Evolutionary conservation across 2,113 vertebrate species (phyloP).

Genomic region (Phainopepla nitens): DNA sequence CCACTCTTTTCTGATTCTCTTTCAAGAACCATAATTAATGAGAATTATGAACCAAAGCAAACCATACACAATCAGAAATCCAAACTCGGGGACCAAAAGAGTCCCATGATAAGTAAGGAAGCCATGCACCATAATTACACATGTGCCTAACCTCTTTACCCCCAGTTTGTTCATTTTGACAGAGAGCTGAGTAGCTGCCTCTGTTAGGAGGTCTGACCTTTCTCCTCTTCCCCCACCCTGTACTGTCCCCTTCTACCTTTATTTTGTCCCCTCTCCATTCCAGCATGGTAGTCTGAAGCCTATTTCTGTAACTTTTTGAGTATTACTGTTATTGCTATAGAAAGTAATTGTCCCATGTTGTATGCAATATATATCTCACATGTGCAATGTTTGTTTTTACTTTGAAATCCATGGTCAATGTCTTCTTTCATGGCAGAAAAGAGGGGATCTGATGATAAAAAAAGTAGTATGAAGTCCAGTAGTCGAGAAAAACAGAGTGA

Average conservation of each 20-base stretch:
- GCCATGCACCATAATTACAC: neutral
- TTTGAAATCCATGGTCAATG: slow-evolving; percentile 76
- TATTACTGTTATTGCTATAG: neutral
- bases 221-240: neutral
- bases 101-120: slow-evolving; percentile 14
- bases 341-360: slow-evolving; percentile 1
- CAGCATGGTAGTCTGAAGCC: slow-evolving; percentile 2
- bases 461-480: slow-evolving; percentile 87
- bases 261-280: neutral
- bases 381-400: slow-evolving; percentile 68
- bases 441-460: slow-evolving; percentile 91
- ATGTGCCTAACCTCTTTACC: neutral
- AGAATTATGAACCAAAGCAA: neutral
- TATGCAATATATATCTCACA: slow-evolving; percentile 34
- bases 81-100: neutral
- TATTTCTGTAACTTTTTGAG: neutral
- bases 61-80: neutral
- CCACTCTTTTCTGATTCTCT: neutral
- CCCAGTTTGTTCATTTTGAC: neutral
- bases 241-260: neutral
- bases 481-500: slow-evolving; percentile 88
- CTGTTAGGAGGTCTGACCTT: neutral
- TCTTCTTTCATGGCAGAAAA: slow-evolving; percentile 87
- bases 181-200: neutral
- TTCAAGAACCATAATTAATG: neutral